A percentile compares a stretch with the other conserved stretches of the same genome.
Conservation (phyloP, 2,797 vertebrate species). For the Sebastes taczanowskii region DNA sequence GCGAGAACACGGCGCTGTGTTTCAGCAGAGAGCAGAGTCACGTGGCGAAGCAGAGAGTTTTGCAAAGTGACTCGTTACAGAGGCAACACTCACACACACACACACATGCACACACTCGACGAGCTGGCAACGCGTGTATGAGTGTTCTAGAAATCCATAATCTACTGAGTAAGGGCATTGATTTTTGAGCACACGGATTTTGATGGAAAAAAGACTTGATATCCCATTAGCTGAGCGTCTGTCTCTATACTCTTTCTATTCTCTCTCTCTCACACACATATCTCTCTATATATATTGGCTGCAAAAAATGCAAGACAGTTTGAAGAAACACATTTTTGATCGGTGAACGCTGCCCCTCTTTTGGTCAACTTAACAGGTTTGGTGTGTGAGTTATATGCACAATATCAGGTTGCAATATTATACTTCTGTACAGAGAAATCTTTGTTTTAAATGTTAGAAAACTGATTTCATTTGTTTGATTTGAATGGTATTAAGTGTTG, state of each 20-base stretch:
- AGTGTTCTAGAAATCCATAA: constrained; percentile 75
- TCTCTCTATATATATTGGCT: constrained; percentile 52
- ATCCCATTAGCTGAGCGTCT: constrained; percentile 68
- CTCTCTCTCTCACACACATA: constrained; percentile 36
- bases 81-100: constrained; percentile 40
- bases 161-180: constrained; percentile 71
- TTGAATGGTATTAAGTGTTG: constrained; percentile 75
- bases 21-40: constrained; percentile 45
- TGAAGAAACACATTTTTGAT: constrained; percentile 51
- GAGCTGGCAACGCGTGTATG: constrained; percentile 59
- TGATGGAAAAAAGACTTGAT: constrained; percentile 72
- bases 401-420: constrained; percentile 89
- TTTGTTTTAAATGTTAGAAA: constrained; percentile 74
- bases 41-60: constrained; percentile 52
- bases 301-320: constrained; percentile 61
- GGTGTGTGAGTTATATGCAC: constrained; percentile 84
- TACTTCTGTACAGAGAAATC: constrained; percentile 79
- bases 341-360: constrained; percentile 66
- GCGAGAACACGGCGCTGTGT: constrained; percentile 34
- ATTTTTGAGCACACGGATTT: constrained; percentile 69
- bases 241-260: constrained; percentile 59
- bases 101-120: constrained; percentile 37
- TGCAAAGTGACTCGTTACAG: constrained; percentile 61
- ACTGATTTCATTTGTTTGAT: constrained; percentile 76
- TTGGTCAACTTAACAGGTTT: constrained; percentile 64